Evolutionary conservation across 2,888 invertebrate species (phyloP).

Genomic region (Cremastinae sp.): DNA sequence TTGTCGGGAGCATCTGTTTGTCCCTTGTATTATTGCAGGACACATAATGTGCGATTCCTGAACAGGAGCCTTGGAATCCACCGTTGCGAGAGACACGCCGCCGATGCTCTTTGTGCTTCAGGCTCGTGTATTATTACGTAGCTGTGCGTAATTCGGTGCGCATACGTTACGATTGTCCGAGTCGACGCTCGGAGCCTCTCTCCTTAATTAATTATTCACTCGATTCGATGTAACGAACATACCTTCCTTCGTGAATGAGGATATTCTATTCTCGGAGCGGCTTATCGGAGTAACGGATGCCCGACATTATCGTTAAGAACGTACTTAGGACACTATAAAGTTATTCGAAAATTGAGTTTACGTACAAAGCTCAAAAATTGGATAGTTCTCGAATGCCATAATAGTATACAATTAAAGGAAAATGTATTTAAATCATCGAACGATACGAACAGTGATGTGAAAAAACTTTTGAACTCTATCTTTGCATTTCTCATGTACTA

Average conservation of each 20-base stretch:
- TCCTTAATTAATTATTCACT: constrained; percentile 55
- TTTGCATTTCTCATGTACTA: no score
- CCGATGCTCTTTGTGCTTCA: constrained; percentile 21
- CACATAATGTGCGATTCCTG: constrained; percentile 25
- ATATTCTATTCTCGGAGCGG: constrained; percentile 42
- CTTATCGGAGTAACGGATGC: neutral
- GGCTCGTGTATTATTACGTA: constrained; percentile 11
- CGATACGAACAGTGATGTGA: no score
- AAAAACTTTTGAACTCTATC: no score
- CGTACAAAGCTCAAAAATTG: no score
- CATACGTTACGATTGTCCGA: constrained; percentile 30
- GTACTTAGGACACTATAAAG: no score
- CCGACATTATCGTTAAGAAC: constrained; percentile 7
- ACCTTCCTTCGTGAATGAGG: constrained; percentile 25
- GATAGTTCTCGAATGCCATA: no score
- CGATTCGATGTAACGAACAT: constrained; percentile 13
- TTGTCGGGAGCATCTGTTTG: constrained; percentile 35
- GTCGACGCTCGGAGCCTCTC: constrained; percentile 22
- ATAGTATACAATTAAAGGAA: no score
- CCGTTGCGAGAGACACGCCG: constrained; percentile 15
- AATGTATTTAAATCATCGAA: no score
- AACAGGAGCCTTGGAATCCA: constrained; percentile 33
- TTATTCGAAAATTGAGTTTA: no score
- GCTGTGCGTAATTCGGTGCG: constrained; percentile 8
- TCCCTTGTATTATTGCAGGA: constrained; percentile 7